Evolutionary conservation across 2,888 invertebrate species (phyloP).

Genomic region (Epiblema foenella): DNA sequence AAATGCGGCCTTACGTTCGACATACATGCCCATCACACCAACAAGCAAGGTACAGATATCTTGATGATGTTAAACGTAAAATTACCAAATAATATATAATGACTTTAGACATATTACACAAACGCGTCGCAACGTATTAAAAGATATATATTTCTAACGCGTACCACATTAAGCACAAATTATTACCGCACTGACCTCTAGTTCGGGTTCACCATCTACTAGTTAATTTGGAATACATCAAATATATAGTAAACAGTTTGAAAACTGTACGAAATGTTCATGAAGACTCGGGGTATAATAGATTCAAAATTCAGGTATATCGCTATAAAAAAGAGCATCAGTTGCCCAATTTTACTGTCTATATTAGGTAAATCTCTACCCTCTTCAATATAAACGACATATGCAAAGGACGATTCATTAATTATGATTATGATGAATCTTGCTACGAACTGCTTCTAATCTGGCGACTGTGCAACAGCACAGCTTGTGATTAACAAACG

Average conservation of each 20-base stretch:
- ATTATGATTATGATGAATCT: not conserved
- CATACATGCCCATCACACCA: no score
- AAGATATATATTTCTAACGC: constrained; percentile 27
- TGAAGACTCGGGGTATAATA: not conserved
- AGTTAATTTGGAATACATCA: constrained; percentile 41
- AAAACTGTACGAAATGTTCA: constrained; percentile 18
- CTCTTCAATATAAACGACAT: no score
- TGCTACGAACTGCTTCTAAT: constrained; percentile 15
- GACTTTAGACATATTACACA: constrained; percentile 11
- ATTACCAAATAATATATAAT: constrained; percentile 8
- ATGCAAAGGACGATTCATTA: no score
- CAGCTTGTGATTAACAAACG: constrained; percentile 33
- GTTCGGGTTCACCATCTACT: constrained; percentile 31
- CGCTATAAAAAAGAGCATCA: no score
- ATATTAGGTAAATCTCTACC: no score
- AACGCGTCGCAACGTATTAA: constrained; percentile 21
- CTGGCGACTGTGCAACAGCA: constrained; percentile 11
- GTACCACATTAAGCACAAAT: constrained; percentile 36
- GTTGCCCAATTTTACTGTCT: no score
- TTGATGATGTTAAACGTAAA: no score
- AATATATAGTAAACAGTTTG: constrained; percentile 3
- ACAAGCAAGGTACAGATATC: no score
- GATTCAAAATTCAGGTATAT: no score
- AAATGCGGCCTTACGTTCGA: no score
- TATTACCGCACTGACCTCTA: constrained; percentile 38